A percentile compares a stretch with the other conserved stretches of the same genome.
phyloP scores from a whole-genome alignment of 2,888 invertebrate genomes.

The Rhingia campestris region DNA sequence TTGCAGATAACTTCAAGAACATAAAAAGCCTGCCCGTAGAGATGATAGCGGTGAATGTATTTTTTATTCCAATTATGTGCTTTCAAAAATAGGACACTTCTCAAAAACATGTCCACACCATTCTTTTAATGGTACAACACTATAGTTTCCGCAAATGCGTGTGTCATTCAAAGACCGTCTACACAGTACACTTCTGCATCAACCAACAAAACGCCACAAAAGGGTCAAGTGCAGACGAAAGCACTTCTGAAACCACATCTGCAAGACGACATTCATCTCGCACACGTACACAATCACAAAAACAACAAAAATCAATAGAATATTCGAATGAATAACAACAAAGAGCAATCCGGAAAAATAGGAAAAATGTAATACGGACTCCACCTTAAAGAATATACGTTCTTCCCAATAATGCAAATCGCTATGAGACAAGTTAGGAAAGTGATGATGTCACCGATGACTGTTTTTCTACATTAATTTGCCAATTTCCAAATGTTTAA shows the following conservation, averaged over 20 bases:
- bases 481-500: neutral
- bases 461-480: conserved; percentile 29
- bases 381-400: conserved; percentile 43
- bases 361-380: conserved; percentile 9
- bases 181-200: neutral
- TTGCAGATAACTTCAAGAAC: too few relatives aligned
- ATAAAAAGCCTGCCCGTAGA: too few relatives aligned
- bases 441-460: conserved; percentile 77
- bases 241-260: neutral
- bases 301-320: conserved; percentile 51
- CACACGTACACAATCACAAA: neutral
- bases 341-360: conserved; percentile 37
- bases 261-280: neutral
- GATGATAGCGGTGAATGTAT: too few relatives aligned
- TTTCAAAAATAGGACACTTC: too few relatives aligned
- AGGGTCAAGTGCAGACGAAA: conserved; percentile 1
- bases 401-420: conserved; percentile 58
- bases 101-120: too few relatives aligned
- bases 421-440: conserved; percentile 68
- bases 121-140: too few relatives aligned
- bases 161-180: too few relatives aligned
- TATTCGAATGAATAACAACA: conserved; percentile 40
- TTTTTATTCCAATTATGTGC: too few relatives aligned
- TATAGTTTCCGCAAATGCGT: neutral
- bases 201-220: neutral